These are phyloP conservation scores for Drosophila suboccidentalis DNA, from an alignment of 2,888 invertebrate genomes.

Conservation along the genomic window DNA sequence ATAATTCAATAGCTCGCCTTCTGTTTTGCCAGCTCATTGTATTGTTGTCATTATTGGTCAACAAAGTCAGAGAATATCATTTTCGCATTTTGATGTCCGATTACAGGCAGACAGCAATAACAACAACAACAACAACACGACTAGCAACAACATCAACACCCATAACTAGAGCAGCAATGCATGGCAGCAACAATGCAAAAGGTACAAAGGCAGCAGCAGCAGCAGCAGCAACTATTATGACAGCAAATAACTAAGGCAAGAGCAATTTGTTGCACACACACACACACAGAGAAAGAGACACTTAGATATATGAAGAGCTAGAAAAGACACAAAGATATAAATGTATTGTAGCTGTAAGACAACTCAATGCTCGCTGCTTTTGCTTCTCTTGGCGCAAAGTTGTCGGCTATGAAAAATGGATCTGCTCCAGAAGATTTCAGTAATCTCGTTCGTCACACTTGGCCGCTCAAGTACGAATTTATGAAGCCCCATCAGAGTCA, in stretches of 20 bases:
- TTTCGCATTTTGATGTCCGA: constrained; percentile 79
- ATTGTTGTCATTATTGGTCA: constrained; percentile 67
- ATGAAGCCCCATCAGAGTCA: constrained; percentile 67
- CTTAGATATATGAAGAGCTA: not conserved
- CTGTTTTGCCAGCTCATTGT: constrained; percentile 29
- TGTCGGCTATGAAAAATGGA: constrained; percentile 84
- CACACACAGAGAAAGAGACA: constrained; percentile 8
- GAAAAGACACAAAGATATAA: constrained; percentile 31
- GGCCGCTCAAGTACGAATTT: constrained; percentile 84
- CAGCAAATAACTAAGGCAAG: constrained; percentile 71
- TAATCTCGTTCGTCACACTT: constrained; percentile 85
- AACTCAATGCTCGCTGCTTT: constrained; percentile 49
- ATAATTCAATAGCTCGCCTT: constrained; percentile 42
- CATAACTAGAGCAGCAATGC: constrained; percentile 77
- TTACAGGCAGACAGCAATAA: constrained; percentile 53
- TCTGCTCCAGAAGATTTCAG: constrained; percentile 85
- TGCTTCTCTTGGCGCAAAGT: constrained; percentile 51
- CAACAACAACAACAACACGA: constrained; percentile 38
- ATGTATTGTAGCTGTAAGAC: constrained; percentile 45
- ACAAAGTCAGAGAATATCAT: constrained; percentile 72
- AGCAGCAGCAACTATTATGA: constrained; percentile 70
- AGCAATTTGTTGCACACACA: constrained; percentile 71
- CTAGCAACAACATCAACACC: constrained; percentile 32
- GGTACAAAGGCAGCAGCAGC: constrained; percentile 60
- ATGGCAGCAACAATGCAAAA: constrained; percentile 53